phyloP scores from a whole-genome alignment of 2,113 vertebrate genomes.

The Bujurquina vittata region DNA sequence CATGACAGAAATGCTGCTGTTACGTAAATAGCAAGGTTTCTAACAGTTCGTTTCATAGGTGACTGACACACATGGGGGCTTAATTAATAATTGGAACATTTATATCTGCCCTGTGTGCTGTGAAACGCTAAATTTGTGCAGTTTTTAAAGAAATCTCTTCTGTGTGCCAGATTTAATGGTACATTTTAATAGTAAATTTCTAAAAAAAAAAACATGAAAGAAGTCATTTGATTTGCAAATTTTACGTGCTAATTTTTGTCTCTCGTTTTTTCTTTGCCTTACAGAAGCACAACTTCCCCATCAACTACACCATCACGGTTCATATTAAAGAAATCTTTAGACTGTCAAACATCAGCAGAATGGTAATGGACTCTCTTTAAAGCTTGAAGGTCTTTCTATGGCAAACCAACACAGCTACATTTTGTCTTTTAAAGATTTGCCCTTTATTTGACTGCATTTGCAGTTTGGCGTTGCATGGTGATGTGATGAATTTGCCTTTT shows the following conservation, averaged over 20 bases:
- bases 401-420: background rate
- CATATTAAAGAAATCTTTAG: constrained; percentile 78
- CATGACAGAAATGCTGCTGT: background rate
- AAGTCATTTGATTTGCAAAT: background rate
- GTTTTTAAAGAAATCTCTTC: background rate
- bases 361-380: constrained; percentile 59
- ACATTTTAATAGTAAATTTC: background rate
- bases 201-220: rapidly evolving
- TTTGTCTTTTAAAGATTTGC: background rate
- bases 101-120: background rate
- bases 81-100: background rate
- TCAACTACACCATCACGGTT: constrained; percentile 80
- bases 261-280: constrained; percentile 10
- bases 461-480: background rate
- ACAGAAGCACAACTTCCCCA: constrained; percentile 82
- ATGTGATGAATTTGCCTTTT: rapidly evolving
- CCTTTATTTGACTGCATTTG: background rate
- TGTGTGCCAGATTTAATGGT: background rate
- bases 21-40: background rate
- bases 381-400: background rate
- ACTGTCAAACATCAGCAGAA: constrained; percentile 74
- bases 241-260: background rate
- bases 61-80: background rate
- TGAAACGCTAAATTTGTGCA: background rate
- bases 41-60: background rate